Percentiles rank a stretch among this genome's conserved stretches.
phyloP scores from a whole-genome alignment of 2,888 invertebrate species.

The Biston stratarius region DNA sequence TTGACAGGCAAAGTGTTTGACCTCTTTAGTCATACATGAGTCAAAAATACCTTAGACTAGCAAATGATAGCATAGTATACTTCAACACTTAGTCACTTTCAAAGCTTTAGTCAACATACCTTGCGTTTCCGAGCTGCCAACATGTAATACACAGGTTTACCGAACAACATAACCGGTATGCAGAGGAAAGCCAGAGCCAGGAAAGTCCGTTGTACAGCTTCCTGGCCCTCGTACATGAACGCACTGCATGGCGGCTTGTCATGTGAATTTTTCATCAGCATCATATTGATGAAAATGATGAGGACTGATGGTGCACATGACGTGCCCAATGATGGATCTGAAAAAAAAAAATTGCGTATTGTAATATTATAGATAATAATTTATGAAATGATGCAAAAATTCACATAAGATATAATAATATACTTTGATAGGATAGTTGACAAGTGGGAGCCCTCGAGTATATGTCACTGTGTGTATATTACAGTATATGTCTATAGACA shows the following conservation, averaged over 20 bases:
- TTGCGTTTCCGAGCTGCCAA: constrained; percentile 73
- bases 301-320: constrained; percentile 92
- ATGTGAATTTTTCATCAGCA: constrained; percentile 85
- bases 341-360: constrained; percentile 30
- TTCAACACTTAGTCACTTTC: no score
- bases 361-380: no score
- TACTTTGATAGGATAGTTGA: no score
- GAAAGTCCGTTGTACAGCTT: constrained; percentile 87
- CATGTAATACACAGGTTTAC: constrained; percentile 90
- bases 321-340: constrained; percentile 77
- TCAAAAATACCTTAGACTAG: no score
- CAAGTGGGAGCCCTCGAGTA: no score
- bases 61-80: no score
- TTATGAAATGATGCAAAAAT: no score
- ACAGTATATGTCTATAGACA: no score
- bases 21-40: no score
- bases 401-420: no score
- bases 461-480: no score
- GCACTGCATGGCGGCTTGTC: constrained; percentile 78
- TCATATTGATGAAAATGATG: constrained; percentile 94
- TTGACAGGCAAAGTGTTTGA: no score
- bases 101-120: constrained; percentile 51
- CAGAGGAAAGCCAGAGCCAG: constrained; percentile 89
- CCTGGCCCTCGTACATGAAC: constrained; percentile 88
- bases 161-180: constrained; percentile 92